Base-by-base conservation (phyloP, 2,888 invertebrate genomes). In the Temnothorax unifasciatus region DNA sequence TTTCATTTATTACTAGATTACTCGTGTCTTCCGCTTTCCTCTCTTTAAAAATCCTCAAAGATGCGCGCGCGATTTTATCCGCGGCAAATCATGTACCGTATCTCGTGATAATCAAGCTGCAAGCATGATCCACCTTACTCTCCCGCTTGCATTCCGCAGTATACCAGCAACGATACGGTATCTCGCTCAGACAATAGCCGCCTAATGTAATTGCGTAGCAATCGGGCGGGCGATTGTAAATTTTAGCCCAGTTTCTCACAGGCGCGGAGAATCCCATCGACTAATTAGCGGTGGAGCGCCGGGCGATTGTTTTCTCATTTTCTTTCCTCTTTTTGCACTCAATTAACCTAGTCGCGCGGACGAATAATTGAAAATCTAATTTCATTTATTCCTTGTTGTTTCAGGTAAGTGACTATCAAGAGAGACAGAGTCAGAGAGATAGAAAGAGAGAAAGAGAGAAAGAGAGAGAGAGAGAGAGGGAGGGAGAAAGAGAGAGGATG, bases 371-470 rank as follows among this genome's bases (percentile, higher is more conserved):
- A 87, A 81, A 88, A 90, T 76, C 90, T 92, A 92, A 92, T 87
- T 91, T 87, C 91, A 91, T 93, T 68, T 92, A 92, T 91, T 92
- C 92, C 92, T 89, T 91, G 90, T 92, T 92, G 91, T 94, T 94
- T 93, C 93, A 93, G 93, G 93, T 94, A 93, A 93, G 93, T 91
- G 88, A 86, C 41, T 52, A 44, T 25, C 25, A 47, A 71, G 71
- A 25, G 44, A 52, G 38, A 41, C 52, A 52, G 25, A 63, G 38
- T 18, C 18, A 41, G n/a, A 15, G 25, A 41, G 25, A 41, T 29
- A 69, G 21, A 21, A 6, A 18, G 44, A 25, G 9, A 57, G 57
- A 11, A 1, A 57, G 15, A 38, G n/a, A 41, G 25, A 41, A 13
- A 29, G 25, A 73, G 41, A 11, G 5, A 57, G 21, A 34, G 18